phyloP scores from a whole-genome alignment of 2,113 vertebrate genomes.

The Australoheros scitulus region DNA sequence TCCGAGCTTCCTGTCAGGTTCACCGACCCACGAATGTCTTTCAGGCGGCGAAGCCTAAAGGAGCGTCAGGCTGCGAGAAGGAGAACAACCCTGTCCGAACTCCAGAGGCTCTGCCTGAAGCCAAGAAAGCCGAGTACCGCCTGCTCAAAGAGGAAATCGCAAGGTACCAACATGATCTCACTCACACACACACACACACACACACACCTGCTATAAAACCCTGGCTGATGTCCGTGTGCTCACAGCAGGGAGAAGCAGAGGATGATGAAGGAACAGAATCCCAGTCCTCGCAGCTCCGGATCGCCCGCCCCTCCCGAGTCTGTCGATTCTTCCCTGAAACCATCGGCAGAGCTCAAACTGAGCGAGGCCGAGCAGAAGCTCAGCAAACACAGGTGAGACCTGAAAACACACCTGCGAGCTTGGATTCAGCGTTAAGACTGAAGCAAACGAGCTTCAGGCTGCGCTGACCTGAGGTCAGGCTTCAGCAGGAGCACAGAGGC shows the following conservation, averaged over 20 bases:
- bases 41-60: constrained; percentile 93
- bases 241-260: constrained; percentile 90
- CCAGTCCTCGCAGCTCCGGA: constrained; percentile 66
- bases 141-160: constrained; percentile 90
- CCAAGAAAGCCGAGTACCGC: constrained; percentile 88
- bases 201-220: no score
- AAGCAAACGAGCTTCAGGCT: background rate
- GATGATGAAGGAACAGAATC: constrained; percentile 81
- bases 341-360: constrained; percentile 78
- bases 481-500: no score
- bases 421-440: background rate
- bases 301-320: constrained; percentile 80
- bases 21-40: background rate
- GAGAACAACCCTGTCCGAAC: constrained; percentile 94
- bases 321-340: constrained; percentile 77
- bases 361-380: constrained; percentile 87
- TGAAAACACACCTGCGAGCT: no score
- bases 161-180: constrained; percentile 76
- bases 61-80: constrained; percentile 88
- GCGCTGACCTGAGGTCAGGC: no score
- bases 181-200: background rate
- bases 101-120: constrained; percentile 87
- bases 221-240: no score
- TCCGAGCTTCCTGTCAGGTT: background rate
- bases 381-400: constrained; percentile 86